These are phyloP conservation scores for Drosophila littoralis DNA, from an alignment of 1,140 invertebrate genomes.

Conservation along the genomic window DNA sequence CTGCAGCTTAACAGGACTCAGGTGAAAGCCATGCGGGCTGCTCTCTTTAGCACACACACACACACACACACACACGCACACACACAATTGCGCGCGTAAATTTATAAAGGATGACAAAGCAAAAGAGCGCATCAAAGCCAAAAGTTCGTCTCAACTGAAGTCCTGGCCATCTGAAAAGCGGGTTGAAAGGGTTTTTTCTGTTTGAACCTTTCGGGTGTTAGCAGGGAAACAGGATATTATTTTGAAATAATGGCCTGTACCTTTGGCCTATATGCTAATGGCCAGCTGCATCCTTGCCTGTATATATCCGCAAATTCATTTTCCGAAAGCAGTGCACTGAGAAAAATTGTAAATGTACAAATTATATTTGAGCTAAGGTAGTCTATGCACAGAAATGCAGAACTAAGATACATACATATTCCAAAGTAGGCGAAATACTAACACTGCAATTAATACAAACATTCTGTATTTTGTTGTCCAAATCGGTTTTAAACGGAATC, in stretches of 20 bases:
- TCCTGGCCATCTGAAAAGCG: slow-evolving; percentile 38
- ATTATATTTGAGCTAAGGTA: no score
- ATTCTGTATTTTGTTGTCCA: no score
- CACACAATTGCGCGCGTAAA: neutral
- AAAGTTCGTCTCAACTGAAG: neutral
- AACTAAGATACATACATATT: no score
- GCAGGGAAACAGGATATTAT: neutral
- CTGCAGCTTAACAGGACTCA: slow-evolving; percentile 6
- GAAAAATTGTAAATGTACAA: neutral
- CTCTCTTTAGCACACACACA: neutral
- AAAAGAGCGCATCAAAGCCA: slow-evolving; percentile 59
- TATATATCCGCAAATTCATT: neutral
- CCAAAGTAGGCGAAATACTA: no score
- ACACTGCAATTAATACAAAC: no score
- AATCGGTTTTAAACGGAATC: no score
- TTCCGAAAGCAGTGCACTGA: neutral
- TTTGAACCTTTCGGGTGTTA: neutral
- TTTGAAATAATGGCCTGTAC: neutral
- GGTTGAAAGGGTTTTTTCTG: neutral
- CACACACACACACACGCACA: neutral
- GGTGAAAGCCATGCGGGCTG: slow-evolving; percentile 6
- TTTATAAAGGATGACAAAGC: slow-evolving; percentile 49
- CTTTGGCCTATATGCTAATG: neutral
- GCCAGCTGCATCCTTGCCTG: neutral
- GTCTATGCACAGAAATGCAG: no score